phyloP scores from a whole-genome alignment of 2,113 vertebrate genomes.

The Antennarius striatus region DNA sequence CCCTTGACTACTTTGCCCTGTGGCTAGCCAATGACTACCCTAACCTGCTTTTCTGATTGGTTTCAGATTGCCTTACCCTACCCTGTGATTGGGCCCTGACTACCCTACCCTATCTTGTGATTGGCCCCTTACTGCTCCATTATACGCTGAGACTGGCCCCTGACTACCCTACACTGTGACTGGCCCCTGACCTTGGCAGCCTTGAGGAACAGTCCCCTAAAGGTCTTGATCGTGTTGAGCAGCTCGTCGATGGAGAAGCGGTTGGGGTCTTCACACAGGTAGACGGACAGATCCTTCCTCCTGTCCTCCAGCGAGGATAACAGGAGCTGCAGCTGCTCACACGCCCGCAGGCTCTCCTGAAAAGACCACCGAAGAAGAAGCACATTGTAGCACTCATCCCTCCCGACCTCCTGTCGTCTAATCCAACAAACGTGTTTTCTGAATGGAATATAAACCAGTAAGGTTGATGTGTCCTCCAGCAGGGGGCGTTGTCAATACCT shows the following conservation, averaged over 20 bases:
- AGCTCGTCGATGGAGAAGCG: slow-evolving; percentile 86
- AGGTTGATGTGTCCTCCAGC: background rate
- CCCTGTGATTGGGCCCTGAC: background rate
- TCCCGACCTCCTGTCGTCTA: no score
- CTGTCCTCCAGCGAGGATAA: slow-evolving; percentile 79
- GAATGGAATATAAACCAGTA: no score
- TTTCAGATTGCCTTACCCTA: no score
- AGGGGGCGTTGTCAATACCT: slow-evolving; percentile 21
- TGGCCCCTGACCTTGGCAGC: slow-evolving; percentile 83
- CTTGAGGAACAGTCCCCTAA: slow-evolving; percentile 85
- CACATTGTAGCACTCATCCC: no score
- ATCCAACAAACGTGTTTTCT: no score
- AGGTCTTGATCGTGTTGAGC: slow-evolving; percentile 86
- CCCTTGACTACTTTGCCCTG: background rate
- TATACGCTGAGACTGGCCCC: background rate
- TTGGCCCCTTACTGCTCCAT: background rate
- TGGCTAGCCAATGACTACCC: slow-evolving; percentile 71
- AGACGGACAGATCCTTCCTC: slow-evolving; percentile 81
- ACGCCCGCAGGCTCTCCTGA: slow-evolving; percentile 79
- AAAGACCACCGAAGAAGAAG: slow-evolving; percentile 13
- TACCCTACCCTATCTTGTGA: background rate
- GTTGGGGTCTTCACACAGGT: slow-evolving; percentile 87
- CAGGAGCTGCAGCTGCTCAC: slow-evolving; percentile 76
- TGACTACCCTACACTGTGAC: background rate
- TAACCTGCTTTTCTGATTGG: no score